Percentiles rank a stretch among this genome's conserved stretches.
These are phyloP conservation scores for Lordiphosa mommai DNA, from an alignment of 1,140 invertebrate genomes.

Conservation along the genomic window DNA sequence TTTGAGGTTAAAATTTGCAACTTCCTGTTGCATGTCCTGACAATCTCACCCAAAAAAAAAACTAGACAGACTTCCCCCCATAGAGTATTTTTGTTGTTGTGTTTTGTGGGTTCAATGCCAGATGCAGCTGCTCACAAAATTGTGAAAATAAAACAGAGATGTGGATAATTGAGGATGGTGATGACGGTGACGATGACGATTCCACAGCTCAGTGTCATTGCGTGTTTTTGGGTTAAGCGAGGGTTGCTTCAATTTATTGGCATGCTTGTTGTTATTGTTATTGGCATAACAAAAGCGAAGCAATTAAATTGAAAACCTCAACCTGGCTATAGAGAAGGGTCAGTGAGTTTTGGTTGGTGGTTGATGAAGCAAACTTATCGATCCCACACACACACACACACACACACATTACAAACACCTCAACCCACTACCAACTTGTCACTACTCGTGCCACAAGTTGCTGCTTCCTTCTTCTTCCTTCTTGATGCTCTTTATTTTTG, in stretches of 20 bases:
- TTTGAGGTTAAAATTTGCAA: constrained; percentile 45
- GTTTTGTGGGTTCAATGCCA: background rate
- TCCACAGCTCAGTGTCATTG: constrained; percentile 27
- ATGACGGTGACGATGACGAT: constrained; percentile 6
- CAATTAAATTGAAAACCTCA: constrained; percentile 64
- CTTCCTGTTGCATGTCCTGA: constrained; percentile 63
- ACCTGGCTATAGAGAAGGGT: constrained; percentile 18
- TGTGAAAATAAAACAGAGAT: background rate
- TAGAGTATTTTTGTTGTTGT: no score
- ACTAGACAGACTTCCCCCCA: background rate
- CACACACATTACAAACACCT: background rate
- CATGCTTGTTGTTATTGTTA: constrained; percentile 40
- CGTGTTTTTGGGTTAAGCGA: constrained; percentile 47
- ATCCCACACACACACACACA: constrained; percentile 32
- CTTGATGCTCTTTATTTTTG: constrained; percentile 4
- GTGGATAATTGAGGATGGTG: constrained; percentile 15
- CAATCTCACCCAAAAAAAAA: constrained; percentile 1
- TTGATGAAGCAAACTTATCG: constrained; percentile 27
- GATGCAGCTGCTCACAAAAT: constrained; percentile 28
- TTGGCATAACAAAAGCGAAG: constrained; percentile 66
- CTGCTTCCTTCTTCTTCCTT: constrained; percentile 4
- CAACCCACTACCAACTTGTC: constrained; percentile 38
- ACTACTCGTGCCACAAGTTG: constrained; percentile 44
- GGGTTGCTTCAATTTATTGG: constrained; percentile 51
- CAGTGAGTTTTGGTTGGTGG: constrained; percentile 1